Percentiles rank a stretch among this genome's conserved stretches.
Evolutionary conservation across 35 echinoderm and acorn worm genomes (phyloP).

Genomic region (Hemicentrotus pulcherrimus): DNA sequence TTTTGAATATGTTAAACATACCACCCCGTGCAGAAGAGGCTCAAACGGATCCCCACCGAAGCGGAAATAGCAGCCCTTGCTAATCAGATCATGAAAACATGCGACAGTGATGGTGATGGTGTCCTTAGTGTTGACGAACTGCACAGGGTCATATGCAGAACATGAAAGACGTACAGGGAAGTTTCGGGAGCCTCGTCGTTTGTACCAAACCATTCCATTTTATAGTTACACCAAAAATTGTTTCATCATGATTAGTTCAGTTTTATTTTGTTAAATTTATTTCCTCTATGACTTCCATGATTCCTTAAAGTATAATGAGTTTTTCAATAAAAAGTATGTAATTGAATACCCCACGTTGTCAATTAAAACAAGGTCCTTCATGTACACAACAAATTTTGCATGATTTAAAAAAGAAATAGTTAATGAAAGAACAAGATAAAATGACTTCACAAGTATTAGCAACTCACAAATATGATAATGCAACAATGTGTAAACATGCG

Average conservation of each 20-base stretch:
- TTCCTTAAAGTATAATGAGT: no score
- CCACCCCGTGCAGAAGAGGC: background rate
- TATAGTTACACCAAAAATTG: background rate
- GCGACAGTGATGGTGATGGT: conserved; percentile 29
- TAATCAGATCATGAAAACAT: background rate
- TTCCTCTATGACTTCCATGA: background rate
- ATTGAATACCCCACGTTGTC: no score
- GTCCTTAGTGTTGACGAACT: conserved; percentile 20
- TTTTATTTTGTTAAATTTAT: background rate
- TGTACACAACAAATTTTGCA: no score
- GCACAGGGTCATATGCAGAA: background rate
- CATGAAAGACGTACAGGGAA: background rate
- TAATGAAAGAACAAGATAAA: no score
- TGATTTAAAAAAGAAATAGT: no score
- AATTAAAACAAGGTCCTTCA: no score
- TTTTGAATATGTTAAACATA: background rate
- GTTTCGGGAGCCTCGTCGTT: background rate
- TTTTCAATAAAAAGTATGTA: no score
- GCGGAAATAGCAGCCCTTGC: background rate
- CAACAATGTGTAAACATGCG: no score
- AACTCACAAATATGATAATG: no score
- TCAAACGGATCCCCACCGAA: conserved; percentile 20
- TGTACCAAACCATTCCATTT: background rate
- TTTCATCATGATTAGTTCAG: background rate
- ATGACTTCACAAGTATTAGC: no score